Base-by-base conservation (phyloP, 2,797 vertebrate species). In the Sarcophilus harrisii region DNA sequence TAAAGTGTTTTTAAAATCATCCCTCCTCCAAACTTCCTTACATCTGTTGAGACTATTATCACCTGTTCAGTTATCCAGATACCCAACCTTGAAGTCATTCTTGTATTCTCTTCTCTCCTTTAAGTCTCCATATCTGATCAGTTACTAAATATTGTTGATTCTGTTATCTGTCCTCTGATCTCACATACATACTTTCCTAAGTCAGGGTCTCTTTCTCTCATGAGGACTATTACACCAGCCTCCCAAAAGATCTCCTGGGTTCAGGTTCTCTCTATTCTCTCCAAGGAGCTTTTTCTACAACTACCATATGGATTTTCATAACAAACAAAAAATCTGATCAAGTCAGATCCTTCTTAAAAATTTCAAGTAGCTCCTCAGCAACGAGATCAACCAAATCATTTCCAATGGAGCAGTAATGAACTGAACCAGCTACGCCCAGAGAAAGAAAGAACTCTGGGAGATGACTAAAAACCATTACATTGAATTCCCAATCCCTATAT, bases 1-100 rank as follows among this genome's bases (percentile, higher is more conserved):
- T 28, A 38, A 2, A 59, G 14, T 57, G 94, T 94, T 93, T 95
- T 95, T 58, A 91, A 66, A 66, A 18, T 32, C 62, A 66, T n/a
- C 62, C 32, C 1, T 18, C 62, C n/a, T 38, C n/a, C 66, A 73
- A 73, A 73, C 66, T 73, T 73, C 14, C 32, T 73, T 73, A 38
- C 66, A 73, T 38, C 16, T 21, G 4, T 73, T 18, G 14, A 38
- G n/a, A 73, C n/a, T 38, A 21, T 73, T 38, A 18, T n/a, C 66
- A 73, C 21, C n/a, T n/a, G 21, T 38, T 73, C 6, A 38, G 66
- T 73, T 16, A 38, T n/a, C 2, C 16, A 73, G 66, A 73, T 73
- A 38, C n/a, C 66, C 16, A 38, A 73, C 5, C n/a, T 38, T 73
- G 62, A 32, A 38, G 16, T 73, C n/a, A 38, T 73, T 2, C 66